Percentiles rank a stretch among this genome's conserved stretches.
These are phyloP conservation scores for Dromiciops gliroides DNA, from an alignment of 2,113 vertebrate species.

Conservation along the genomic window DNA sequence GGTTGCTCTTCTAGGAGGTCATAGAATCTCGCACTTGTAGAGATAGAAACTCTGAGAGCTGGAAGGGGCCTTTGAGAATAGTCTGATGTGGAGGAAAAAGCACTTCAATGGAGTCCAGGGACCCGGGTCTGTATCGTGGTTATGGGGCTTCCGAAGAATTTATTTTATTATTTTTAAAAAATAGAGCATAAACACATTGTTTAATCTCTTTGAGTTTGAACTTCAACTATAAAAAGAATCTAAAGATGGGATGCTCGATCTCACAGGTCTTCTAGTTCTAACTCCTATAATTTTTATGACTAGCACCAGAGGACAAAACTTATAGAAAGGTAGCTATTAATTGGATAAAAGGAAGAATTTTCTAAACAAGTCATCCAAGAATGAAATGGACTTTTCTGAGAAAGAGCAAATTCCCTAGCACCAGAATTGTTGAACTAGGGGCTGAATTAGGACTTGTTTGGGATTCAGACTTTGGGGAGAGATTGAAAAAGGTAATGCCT, in stretches of 20 bases:
- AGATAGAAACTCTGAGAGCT: not conserved
- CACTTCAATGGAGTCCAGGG: not conserved
- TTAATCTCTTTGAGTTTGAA: not conserved
- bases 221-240: not conserved
- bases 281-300: not conserved
- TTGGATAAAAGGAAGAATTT: not conserved
- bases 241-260: not conserved
- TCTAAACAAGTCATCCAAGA: not conserved
- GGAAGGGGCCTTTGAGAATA: not conserved
- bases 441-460: not conserved
- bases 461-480: not conserved
- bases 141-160: not conserved
- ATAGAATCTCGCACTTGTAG: not conserved
- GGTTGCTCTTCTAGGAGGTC: not conserved
- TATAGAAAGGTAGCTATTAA: not conserved
- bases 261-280: not conserved
- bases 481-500: not conserved
- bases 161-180: not conserved
- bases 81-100: not conserved
- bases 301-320: not conserved
- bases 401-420: not conserved
- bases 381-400: not conserved
- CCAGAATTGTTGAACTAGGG: not conserved
- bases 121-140: not conserved
- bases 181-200: not conserved